Conservation (phyloP, 2,113 vertebrate species). For the Dicentrarchus labrax region DNA sequence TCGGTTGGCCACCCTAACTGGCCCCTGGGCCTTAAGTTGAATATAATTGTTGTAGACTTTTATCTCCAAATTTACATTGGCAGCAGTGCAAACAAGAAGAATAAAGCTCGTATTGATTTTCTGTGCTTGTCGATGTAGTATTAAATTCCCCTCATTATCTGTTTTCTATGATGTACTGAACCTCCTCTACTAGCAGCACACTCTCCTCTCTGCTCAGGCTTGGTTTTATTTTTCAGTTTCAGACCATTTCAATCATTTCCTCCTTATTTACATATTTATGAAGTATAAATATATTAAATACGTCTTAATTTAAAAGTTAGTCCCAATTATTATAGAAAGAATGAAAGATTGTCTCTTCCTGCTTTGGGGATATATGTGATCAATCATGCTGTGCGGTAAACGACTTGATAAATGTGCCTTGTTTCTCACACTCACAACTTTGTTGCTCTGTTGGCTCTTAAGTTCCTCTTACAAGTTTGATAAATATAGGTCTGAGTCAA, state of each 20-base stretch:
- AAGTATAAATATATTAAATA: background rate
- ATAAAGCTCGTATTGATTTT: background rate
- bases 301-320: too few relatives aligned
- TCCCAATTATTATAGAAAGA: too few relatives aligned
- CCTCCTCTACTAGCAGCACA: background rate
- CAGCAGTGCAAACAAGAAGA: background rate
- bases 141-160: background rate
- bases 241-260: background rate
- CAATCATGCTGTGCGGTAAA: too few relatives aligned
- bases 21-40: too few relatives aligned
- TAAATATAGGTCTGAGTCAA: background rate
- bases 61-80: background rate
- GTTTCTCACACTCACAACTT: too few relatives aligned
- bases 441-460: too few relatives aligned
- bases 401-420: too few relatives aligned
- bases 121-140: background rate
- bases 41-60: background rate
- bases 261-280: background rate
- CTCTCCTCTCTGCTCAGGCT: background rate
- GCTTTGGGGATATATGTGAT: too few relatives aligned
- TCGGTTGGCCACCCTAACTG: too few relatives aligned
- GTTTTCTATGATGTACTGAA: background rate
- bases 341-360: too few relatives aligned
- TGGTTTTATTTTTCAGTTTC: background rate
- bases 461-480: background rate